Evolutionary conservation across 2,888 invertebrate species (phyloP).

Genomic region (Cantharis lateralis): DNA sequence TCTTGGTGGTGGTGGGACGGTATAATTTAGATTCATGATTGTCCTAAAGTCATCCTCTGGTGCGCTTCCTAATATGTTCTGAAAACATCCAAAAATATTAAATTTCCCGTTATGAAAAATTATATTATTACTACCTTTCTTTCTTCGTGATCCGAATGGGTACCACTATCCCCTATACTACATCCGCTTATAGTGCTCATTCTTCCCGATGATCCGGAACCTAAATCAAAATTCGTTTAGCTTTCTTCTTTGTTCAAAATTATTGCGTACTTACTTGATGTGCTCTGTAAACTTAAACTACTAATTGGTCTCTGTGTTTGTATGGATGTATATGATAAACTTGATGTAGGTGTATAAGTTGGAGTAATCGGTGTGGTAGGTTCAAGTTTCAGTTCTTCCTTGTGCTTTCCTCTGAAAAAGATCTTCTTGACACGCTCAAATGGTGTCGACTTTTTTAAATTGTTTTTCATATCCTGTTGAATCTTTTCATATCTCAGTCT

Average conservation of each 20-base stretch:
- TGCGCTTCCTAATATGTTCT: constrained; percentile 45
- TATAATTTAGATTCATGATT: constrained; percentile 56
- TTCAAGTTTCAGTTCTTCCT: constrained; percentile 19
- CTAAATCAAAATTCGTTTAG: constrained; percentile 47
- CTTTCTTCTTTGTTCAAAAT: constrained; percentile 46
- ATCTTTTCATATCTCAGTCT: constrained; percentile 81
- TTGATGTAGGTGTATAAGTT: constrained; percentile 11
- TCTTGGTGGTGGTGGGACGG: constrained; percentile 60
- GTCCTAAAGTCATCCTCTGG: constrained; percentile 49
- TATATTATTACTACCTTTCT: constrained; percentile 56
- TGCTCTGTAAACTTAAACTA: constrained; percentile 70
- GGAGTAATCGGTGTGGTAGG: constrained; percentile 7
- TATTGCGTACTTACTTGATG: constrained; percentile 61
- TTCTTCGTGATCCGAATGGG: constrained; percentile 83
- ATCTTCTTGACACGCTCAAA: constrained; percentile 65
- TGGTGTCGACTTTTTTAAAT: constrained; percentile 77
- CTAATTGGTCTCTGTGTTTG: constrained; percentile 62
- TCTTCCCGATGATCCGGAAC: constrained; percentile 78
- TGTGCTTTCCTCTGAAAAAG: constrained; percentile 33
- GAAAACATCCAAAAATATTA: constrained; percentile 24
- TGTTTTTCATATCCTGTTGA: constrained; percentile 75
- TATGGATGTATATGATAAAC: constrained; percentile 10
- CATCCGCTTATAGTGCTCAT: constrained; percentile 82
- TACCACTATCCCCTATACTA: constrained; percentile 82
- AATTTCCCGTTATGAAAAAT: background rate